Percentiles rank a stretch among this genome's conserved stretches.
Evolutionary conservation across 2,797 vertebrate species (phyloP).

Genomic region (Helostoma temminkii): DNA sequence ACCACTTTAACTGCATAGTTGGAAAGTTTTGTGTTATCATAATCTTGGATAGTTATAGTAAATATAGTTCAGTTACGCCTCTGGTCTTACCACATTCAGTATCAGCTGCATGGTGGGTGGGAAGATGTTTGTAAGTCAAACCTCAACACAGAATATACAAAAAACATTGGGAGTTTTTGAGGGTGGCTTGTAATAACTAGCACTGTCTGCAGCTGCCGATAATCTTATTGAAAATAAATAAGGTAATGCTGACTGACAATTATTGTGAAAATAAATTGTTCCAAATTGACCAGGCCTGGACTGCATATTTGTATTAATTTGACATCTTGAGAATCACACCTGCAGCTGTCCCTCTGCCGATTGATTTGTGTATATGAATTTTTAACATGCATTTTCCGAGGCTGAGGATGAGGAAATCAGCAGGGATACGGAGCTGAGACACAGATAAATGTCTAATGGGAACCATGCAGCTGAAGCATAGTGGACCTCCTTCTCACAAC

Average conservation of each 20-base stretch:
- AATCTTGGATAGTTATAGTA: background rate
- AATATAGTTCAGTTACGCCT: background rate
- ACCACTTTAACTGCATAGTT: background rate
- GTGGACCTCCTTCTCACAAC: constrained; percentile 45
- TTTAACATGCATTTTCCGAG: constrained; percentile 40
- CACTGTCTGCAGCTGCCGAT: background rate
- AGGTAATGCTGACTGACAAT: background rate
- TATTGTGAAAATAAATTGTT: background rate
- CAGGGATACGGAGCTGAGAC: constrained; percentile 39
- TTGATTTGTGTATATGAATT: constrained; percentile 34
- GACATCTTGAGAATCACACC: constrained; percentile 12
- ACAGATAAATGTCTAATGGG: constrained; percentile 52
- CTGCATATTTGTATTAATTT: constrained; percentile 21
- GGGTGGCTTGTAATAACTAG: background rate
- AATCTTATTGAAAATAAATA: background rate
- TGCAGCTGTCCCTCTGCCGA: constrained; percentile 21
- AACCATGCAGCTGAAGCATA: constrained; percentile 53
- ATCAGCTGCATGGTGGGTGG: background rate
- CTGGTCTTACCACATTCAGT: background rate
- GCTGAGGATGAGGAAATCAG: constrained; percentile 43
- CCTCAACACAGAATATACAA: background rate
- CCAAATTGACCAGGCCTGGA: background rate
- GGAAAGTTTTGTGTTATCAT: background rate
- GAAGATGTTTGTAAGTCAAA: background rate
- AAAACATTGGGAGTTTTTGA: background rate